These are phyloP conservation scores for Perca flavescens DNA, from an alignment of 2,113 vertebrate species.

Conservation along the genomic window DNA sequence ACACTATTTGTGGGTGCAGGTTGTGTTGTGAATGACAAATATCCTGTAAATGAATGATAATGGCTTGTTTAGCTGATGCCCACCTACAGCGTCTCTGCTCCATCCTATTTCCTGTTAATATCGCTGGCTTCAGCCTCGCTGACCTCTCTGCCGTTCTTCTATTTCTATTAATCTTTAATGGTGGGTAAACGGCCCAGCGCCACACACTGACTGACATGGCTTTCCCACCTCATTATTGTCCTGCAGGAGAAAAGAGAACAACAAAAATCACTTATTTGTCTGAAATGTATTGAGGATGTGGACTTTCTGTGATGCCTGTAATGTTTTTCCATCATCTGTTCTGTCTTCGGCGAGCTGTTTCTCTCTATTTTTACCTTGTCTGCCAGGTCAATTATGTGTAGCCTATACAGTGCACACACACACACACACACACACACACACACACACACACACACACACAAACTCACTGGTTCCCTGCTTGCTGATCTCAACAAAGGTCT, in stretches of 20 bases:
- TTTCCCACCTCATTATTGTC: constrained; percentile 54
- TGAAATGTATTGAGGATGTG: constrained; percentile 2
- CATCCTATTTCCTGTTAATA: constrained; percentile 77
- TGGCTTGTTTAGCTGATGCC: constrained; percentile 66
- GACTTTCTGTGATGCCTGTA: constrained; percentile 2
- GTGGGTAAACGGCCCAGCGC: constrained; percentile 25
- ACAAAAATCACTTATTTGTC: constrained; percentile 31
- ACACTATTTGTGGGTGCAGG: constrained; percentile 39
- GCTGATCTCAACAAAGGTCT: constrained; percentile 72
- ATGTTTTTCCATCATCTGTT: neutral
- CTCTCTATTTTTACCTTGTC: neutral
- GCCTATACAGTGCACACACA: neutral
- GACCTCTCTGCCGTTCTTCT: constrained; percentile 60
- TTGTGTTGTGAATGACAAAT: constrained; percentile 75
- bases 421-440: neutral
- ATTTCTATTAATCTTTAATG: constrained; percentile 74
- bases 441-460: constrained; percentile 31
- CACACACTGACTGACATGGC: constrained; percentile 37
- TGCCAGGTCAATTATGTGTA: constrained; percentile 25
- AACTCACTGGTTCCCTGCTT: constrained; percentile 34
- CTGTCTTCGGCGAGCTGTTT: neutral
- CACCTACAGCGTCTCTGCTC: constrained; percentile 63
- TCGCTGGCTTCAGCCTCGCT: constrained; percentile 49
- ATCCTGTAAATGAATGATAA: constrained; percentile 74
- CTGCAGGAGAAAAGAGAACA: constrained; percentile 14